Conservation (phyloP, 2,888 invertebrate genomes). For the Ochropacha duplaris region DNA sequence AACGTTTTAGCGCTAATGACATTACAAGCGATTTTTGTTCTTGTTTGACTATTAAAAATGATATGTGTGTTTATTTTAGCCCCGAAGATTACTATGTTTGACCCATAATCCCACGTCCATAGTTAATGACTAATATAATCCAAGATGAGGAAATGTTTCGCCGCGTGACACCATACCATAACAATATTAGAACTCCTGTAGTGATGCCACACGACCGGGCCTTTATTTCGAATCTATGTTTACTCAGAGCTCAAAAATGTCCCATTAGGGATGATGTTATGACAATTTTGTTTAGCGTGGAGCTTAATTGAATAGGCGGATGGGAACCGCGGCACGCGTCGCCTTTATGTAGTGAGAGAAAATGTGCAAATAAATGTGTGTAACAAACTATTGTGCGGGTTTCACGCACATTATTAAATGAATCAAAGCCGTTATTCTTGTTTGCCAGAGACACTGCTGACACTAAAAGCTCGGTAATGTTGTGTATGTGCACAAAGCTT, state of each 20-base stretch:
- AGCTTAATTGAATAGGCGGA: slow-evolving; percentile 78
- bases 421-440: slow-evolving; percentile 55
- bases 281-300: slow-evolving; percentile 69
- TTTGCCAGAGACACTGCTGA: slow-evolving; percentile 37
- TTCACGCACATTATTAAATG: slow-evolving; percentile 53
- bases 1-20: slow-evolving; percentile 63
- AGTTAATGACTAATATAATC: slow-evolving; percentile 57
- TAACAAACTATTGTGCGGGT: slow-evolving; percentile 65
- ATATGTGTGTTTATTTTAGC: slow-evolving; percentile 43
- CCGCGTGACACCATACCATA: slow-evolving; percentile 54
- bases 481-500: slow-evolving; percentile 51
- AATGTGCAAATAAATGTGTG: slow-evolving; percentile 69
- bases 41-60: slow-evolving; percentile 40
- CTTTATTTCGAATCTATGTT: slow-evolving; percentile 67
- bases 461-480: slow-evolving; percentile 56
- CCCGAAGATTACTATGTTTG: slow-evolving; percentile 24
- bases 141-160: slow-evolving; percentile 45
- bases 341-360: slow-evolving; percentile 43
- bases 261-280: slow-evolving; percentile 73
- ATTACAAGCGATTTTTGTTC: slow-evolving; percentile 46
- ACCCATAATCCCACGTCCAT: slow-evolving; percentile 48
- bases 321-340: slow-evolving; percentile 72
- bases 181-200: slow-evolving; percentile 73
- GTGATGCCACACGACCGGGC: slow-evolving; percentile 73
- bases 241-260: slow-evolving; percentile 69